These are phyloP conservation scores for Elysia crispata DNA, from an alignment of 2,888 invertebrate genomes.

Conservation along the genomic window DNA sequence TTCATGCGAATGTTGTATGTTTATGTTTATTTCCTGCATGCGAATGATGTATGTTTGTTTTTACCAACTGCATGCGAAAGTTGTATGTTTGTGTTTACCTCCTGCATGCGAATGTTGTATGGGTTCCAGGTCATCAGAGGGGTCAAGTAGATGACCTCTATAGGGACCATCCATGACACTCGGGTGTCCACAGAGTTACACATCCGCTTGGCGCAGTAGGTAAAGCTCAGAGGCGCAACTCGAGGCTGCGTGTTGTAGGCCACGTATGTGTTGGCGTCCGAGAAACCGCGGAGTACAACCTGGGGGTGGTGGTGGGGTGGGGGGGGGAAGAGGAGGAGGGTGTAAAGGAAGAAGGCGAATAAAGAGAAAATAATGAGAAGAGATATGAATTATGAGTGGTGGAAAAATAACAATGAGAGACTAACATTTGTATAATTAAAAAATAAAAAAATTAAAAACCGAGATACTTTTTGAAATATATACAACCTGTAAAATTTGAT, in stretches of 20 bases:
- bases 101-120: not conserved
- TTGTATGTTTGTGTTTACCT: too few species aligned
- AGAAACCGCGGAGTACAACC: conserved; percentile 12
- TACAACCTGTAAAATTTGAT: too few species aligned
- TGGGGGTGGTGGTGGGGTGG: not conserved
- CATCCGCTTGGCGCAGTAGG: not conserved
- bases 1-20: too few species aligned
- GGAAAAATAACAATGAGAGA: not conserved
- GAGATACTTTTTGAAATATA: too few species aligned
- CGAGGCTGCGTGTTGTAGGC: not conserved
- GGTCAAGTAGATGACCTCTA: conserved; percentile 4
- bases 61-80: too few species aligned
- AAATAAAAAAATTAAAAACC: too few species aligned
- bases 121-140: not conserved
- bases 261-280: conserved; percentile 5
- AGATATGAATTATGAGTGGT: not conserved
- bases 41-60: too few species aligned
- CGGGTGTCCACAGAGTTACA: conserved; percentile 6
- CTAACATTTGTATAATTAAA: too few species aligned
- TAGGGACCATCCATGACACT: not conserved
- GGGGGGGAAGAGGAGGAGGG: not conserved
- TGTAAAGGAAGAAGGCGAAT: not conserved
- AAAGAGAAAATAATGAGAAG: not conserved
- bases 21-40: too few species aligned
- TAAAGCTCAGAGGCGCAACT: not conserved